Evolutionary conservation across 2,888 invertebrate species (phyloP), one percentile per base, ranked within the genome.

Genomic region (Chromoteleia sp.): DNA sequence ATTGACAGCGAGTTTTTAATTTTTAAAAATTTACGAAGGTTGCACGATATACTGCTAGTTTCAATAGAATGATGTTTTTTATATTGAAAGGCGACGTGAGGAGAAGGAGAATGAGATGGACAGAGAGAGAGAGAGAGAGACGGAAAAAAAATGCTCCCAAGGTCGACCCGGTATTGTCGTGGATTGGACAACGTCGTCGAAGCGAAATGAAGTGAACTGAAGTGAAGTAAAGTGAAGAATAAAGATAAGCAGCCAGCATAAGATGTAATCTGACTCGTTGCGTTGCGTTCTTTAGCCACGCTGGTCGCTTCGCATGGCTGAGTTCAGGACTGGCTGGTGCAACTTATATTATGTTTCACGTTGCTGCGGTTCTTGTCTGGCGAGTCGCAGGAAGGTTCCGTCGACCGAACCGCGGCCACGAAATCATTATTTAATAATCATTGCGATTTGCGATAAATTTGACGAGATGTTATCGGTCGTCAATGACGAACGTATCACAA

Each of bases 241-340:
- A 89, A 90, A 90, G 90, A 91, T 91, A 91, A 91, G 89, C 89
- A 87, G 86, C 81, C 85, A 87, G 86, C 89, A 88, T 86, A 88
- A 89, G 89, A 90, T 91, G 91, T 91, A 91, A 91, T 91, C 90
- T 90, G 91, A 91, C 90, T 91, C 91, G 88, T 88, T 83, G 88
- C 89, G 88, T 89, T 89, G 90, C 90, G 88, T 90, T 89, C 88
- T 88, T 87, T 86, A 86, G 87, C 86, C 82, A 74, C 87, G 87
- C 84, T 88, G 86, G 86, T 86, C 86, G 88, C 85, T 88, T 89
- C 89, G 90, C 90, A 89, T 90, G 89, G 89, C 88, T 89, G 90
- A 88, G 88, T 87, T 88, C 87, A 84, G 86, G 85, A 84, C 86
- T 87, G 87, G 88, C 90, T 89, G 90, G 90, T 91, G 91, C 91